Evolutionary conservation across 2,888 invertebrate genomes (phyloP).

Genomic region (Odontothrips loti): DNA sequence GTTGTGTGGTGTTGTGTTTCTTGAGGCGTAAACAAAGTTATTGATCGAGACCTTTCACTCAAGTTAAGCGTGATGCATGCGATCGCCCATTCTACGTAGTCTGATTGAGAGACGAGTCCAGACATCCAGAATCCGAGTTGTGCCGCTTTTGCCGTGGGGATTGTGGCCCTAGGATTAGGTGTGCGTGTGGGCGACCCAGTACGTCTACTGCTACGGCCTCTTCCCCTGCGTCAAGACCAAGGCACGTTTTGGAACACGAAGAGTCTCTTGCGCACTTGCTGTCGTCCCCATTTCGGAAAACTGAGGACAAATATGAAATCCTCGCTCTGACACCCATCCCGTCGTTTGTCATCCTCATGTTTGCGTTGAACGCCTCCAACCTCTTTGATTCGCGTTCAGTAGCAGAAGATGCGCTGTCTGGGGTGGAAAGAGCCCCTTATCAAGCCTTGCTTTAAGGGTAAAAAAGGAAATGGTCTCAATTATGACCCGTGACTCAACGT

Average conservation of each 20-base stretch:
- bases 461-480: background rate
- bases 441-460: background rate
- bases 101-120: too few species aligned
- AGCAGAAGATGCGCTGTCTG: background rate
- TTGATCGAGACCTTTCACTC: slow-evolving; percentile 16
- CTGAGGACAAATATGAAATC: too few species aligned
- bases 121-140: too few species aligned
- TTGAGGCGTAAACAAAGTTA: slow-evolving; percentile 25
- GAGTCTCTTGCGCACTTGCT: too few species aligned
- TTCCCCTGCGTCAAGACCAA: background rate
- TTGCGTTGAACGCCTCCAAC: background rate
- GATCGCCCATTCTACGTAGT: background rate
- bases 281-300: too few species aligned
- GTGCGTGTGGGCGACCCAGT: background rate
- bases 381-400: background rate
- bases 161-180: background rate
- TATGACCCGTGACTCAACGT: background rate
- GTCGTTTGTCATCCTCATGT: background rate
- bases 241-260: too few species aligned
- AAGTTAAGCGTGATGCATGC: background rate
- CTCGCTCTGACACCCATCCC: background rate
- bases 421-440: background rate
- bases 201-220: background rate
- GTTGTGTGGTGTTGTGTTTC: background rate
- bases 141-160: too few species aligned